Evolutionary conservation across 2,888 invertebrate species (phyloP).

Genomic region (Carcina quercana): DNA sequence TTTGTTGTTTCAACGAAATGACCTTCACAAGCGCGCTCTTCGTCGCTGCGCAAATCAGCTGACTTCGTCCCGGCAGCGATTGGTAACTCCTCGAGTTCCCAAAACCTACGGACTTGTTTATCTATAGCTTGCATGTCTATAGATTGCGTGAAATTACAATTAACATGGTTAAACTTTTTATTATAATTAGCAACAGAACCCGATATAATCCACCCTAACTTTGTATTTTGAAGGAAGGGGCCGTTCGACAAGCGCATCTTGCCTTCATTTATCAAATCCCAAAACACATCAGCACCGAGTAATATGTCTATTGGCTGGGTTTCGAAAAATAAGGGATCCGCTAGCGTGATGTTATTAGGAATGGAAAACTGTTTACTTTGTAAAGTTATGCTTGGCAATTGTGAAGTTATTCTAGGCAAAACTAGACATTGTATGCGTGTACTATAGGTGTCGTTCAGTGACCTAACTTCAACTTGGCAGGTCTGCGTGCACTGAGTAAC

Average conservation of each 20-base stretch:
- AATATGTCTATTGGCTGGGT: slow-evolving; percentile 10
- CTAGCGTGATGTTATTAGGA: background rate
- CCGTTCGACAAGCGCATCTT: slow-evolving; percentile 8
- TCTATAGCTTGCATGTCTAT: slow-evolving; percentile 3
- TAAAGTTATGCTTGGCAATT: slow-evolving; percentile 12
- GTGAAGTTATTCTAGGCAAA: slow-evolving; percentile 5
- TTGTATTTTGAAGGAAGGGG: slow-evolving; percentile 10
- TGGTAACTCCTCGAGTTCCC: slow-evolving; percentile 12
- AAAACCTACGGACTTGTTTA: slow-evolving; percentile 9
- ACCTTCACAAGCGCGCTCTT: slow-evolving; percentile 8
- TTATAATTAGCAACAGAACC: slow-evolving; percentile 8
- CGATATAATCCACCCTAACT: slow-evolving; percentile 12
- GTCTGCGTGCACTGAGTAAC: background rate
- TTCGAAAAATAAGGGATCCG: slow-evolving; percentile 1
- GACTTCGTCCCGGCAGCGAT: slow-evolving; percentile 2
- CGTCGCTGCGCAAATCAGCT: slow-evolving; percentile 4
- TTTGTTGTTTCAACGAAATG: slow-evolving; percentile 9
- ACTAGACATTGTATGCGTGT: slow-evolving; percentile 1
- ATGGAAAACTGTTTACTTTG: slow-evolving; percentile 3
- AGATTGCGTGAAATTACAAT: slow-evolving; percentile 9
- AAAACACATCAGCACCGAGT: slow-evolving; percentile 13
- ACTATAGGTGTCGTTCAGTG: background rate
- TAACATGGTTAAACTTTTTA: background rate
- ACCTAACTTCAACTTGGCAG: slow-evolving; percentile 1
- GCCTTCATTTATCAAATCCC: slow-evolving; percentile 11